phyloP scores from a whole-genome alignment of 2,113 vertebrate genomes.

The Nycticryphes semicollaris region DNA sequence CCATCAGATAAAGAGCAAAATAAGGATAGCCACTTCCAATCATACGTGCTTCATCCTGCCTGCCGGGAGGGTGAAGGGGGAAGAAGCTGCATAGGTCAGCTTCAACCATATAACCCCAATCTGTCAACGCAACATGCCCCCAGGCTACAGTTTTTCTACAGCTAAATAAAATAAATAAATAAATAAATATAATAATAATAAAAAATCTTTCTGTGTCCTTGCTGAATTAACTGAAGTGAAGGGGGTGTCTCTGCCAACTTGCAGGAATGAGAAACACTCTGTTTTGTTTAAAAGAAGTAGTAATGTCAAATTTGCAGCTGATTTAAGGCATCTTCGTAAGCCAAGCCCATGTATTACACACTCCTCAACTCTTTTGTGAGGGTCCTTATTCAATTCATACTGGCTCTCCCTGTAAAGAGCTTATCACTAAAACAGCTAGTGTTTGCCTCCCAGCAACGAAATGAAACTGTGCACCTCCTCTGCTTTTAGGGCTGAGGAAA shows the following conservation, averaged over 20 bases:
- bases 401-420: not conserved
- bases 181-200: not conserved
- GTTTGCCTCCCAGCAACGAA: not conserved
- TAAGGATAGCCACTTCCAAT: not conserved
- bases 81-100: slow-evolving; percentile 4
- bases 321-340: not conserved
- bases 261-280: not conserved
- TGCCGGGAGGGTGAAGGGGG: not conserved
- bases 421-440: not conserved
- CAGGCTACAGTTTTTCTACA: not conserved
- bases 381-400: not conserved
- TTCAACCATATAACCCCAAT: slow-evolving; percentile 30
- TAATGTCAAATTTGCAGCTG: not conserved
- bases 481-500: not conserved
- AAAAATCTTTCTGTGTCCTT: not conserved
- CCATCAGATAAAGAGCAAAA: not conserved
- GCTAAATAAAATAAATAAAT: not conserved
- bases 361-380: not conserved
- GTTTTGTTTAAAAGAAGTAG: not conserved
- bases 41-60: not conserved
- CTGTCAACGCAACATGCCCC: slow-evolving; percentile 25
- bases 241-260: not conserved
- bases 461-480: not conserved
- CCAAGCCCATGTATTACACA: not conserved
- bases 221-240: not conserved